Evolutionary conservation across 2,888 invertebrate genomes (phyloP), one percentile per base, ranked within the genome.

Genomic region (Petrophora chlorosata): DNA sequence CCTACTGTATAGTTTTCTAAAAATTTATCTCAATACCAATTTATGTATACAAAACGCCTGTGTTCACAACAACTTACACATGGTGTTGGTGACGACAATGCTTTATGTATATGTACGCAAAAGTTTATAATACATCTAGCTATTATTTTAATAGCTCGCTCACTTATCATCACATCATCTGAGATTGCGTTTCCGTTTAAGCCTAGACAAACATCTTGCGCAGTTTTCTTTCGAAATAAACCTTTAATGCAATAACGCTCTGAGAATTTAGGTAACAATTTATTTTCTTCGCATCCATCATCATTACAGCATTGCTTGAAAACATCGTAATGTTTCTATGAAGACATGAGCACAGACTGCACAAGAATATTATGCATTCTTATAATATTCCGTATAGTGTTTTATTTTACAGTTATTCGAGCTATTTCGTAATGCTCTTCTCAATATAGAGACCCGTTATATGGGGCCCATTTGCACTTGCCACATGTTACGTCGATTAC

Each of bases 391-490:
- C 39, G 10, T 5, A 2, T 22, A 22, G 43, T 39, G n/a, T 40
- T 56, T 28, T 49, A 46, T 45, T 61, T 42, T 56, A 66, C 70
- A 63, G 72, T 70, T 73, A 70, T 60, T 53, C 59, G 60, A 65
- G 63, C 64, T 62, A 67, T 73, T 67, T 69, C 65, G 63, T 70
- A 71, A 73, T 70, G 63, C 56, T 65, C 63, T 61, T 67, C 65
- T 72, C 72, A 74, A 71, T 64, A 71, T 65, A 67, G 65, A 72
- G 67, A 63, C 61, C 84, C 85, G 85, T 83, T 85, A 85, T 72
- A 66, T 70, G 72, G 73, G 79, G 73, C 71, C 73, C 79, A 85
- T 83, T 85, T 82, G 79, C 78, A 77, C 73, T 76, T 75, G 68
- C 70, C 70, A 64, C 74, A 77, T 79, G 78, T 76, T 79, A 71